Percentiles rank a stretch among this genome's conserved stretches.
These are phyloP conservation scores for Aphidius ervi DNA, from an alignment of 1,140 invertebrate species.

Conservation along the genomic window DNA sequence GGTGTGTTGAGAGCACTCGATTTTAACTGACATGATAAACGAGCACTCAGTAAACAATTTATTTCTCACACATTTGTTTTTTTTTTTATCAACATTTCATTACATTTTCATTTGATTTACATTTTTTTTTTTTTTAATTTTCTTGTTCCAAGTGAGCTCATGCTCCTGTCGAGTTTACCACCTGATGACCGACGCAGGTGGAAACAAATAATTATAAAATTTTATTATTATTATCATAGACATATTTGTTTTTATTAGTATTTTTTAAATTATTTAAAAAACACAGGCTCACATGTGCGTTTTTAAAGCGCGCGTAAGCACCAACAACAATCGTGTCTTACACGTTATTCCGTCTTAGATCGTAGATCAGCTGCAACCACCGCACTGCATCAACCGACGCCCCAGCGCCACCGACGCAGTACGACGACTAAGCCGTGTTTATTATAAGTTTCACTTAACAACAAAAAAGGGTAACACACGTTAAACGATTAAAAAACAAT, in stretches of 20 bases:
- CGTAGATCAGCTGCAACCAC: constrained; percentile 46
- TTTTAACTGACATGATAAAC: constrained; percentile 38
- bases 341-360: constrained; percentile 34
- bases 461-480: constrained; percentile 39
- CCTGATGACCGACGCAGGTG: too few species aligned
- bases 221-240: constrained; percentile 1
- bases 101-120: neutral
- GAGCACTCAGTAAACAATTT: constrained; percentile 35
- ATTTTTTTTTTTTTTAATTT: neutral
- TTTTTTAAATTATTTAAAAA: constrained; percentile 23
- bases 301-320: constrained; percentile 11
- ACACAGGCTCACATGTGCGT: constrained; percentile 39
- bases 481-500: constrained; percentile 30
- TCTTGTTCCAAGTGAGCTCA: too few species aligned
- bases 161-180: too few species aligned
- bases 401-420: constrained; percentile 51
- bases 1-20: constrained; percentile 43
- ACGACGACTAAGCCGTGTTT: constrained; percentile 51
- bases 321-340: constrained; percentile 30
- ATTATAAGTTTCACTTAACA: constrained; percentile 42
- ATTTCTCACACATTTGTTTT: neutral
- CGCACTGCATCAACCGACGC: constrained; percentile 53
- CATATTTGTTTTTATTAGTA: constrained; percentile 12
- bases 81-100: constrained; percentile 5
- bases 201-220: too few species aligned